Conservation (phyloP, 2,113 vertebrate species). For the Anolis carolinensis region DNA sequence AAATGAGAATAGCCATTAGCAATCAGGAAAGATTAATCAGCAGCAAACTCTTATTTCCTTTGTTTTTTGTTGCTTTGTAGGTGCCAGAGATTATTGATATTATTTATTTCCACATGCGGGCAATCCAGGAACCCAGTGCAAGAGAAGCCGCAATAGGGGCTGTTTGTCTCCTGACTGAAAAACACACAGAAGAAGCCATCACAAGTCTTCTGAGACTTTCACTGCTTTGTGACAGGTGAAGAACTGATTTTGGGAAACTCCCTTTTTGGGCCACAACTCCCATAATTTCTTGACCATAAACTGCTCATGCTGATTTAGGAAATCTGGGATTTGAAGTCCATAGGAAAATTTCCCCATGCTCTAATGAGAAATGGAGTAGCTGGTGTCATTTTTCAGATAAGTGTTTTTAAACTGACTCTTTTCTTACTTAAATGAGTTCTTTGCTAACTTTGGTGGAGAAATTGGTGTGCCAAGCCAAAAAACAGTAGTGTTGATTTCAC, state of each 20-base stretch:
- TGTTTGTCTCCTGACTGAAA: constrained; percentile 3
- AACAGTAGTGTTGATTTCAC: background rate
- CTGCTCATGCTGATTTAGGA: no score
- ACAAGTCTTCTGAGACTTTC: constrained; percentile 7
- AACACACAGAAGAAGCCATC: background rate
- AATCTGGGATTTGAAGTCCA: background rate
- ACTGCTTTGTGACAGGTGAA: background rate
- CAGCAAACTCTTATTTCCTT: constrained; percentile 12
- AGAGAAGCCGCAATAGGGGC: constrained; percentile 21
- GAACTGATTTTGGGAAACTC: background rate
- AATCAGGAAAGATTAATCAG: background rate
- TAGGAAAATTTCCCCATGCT: background rate
- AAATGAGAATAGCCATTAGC: constrained; percentile 20
- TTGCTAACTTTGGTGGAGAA: background rate
- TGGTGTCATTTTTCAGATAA: background rate
- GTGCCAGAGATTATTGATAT: constrained; percentile 18
- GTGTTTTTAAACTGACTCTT: background rate
- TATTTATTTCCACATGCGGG: constrained; percentile 44
- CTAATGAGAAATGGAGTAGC: background rate
- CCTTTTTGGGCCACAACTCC: no score
- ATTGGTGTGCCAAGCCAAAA: background rate
- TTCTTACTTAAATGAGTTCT: background rate
- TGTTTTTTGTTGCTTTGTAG: background rate
- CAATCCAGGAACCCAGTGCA: constrained; percentile 3
- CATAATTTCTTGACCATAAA: background rate